Evolutionary conservation across 2,113 vertebrate species (phyloP).

Genomic region (Leptocoma aspasia): DNA sequence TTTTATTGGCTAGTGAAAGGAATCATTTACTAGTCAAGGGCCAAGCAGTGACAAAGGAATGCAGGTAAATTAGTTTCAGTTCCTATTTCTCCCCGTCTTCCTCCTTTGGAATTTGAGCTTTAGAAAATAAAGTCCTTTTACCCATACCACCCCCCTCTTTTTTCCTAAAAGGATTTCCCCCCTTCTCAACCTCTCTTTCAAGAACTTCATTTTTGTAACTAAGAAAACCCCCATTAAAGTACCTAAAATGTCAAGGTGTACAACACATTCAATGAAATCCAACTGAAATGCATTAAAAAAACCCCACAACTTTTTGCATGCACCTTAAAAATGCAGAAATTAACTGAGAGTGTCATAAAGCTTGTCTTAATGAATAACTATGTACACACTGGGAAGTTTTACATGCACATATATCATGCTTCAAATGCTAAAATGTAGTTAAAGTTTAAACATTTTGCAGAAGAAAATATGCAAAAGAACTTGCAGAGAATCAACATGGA

Average conservation of each 20-base stretch:
- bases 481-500: background rate
- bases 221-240: conserved; percentile 49
- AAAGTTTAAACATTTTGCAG: conserved; percentile 60
- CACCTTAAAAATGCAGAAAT: conserved; percentile 45
- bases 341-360: conserved; percentile 11
- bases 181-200: conserved; percentile 34
- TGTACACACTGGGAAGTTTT: conserved; percentile 25
- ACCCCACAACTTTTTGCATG: background rate
- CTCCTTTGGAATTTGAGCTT: conserved; percentile 70
- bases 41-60: conserved; percentile 67
- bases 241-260: conserved; percentile 44
- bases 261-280: conserved; percentile 24
- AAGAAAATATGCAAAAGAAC: conserved; percentile 47
- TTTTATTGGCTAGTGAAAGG: conserved; percentile 76
- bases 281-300: conserved; percentile 19
- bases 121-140: conserved; percentile 65
- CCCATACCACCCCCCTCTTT: background rate
- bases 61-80: conserved; percentile 78
- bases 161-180: conserved; percentile 54
- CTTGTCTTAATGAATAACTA: conserved; percentile 67
- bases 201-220: conserved; percentile 51
- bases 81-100: conserved; percentile 58
- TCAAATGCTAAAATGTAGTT: conserved; percentile 55
- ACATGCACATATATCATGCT: conserved; percentile 24
- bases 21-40: conserved; percentile 74